These are phyloP conservation scores for Drosophila murphyi DNA, from an alignment of 1,140 invertebrate genomes.

Conservation along the genomic window DNA sequence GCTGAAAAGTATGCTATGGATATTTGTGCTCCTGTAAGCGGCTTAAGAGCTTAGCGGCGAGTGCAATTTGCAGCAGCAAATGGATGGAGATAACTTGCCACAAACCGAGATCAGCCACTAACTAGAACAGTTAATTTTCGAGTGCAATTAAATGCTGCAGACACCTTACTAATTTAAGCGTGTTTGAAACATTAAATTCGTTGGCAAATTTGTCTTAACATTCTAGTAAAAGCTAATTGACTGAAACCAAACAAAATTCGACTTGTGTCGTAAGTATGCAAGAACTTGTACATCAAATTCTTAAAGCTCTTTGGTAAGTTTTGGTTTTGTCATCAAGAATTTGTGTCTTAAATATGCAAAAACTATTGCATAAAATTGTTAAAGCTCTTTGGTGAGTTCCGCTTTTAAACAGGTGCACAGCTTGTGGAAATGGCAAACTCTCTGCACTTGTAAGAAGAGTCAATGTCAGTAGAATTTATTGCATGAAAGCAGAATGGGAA, in stretches of 20 bases:
- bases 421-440: constrained; percentile 17
- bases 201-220: not conserved
- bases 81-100: constrained; percentile 36
- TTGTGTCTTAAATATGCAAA: not conserved
- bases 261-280: not conserved
- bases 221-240: not conserved
- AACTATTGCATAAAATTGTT: constrained; percentile 3
- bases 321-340: not conserved
- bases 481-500: constrained; percentile 21
- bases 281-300: not conserved
- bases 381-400: constrained; percentile 21
- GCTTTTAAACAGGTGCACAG: constrained; percentile 60
- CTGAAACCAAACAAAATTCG: not conserved
- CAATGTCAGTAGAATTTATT: constrained; percentile 54
- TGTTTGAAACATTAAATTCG: no score
- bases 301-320: constrained; percentile 25
- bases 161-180: not conserved
- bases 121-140: constrained; percentile 52
- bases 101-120: constrained; percentile 14
- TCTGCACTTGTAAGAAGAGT: constrained; percentile 30
- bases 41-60: constrained; percentile 53
- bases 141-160: constrained; percentile 10
- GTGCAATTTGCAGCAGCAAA: constrained; percentile 60
- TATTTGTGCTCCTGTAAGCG: constrained; percentile 44
- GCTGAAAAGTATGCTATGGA: constrained; percentile 45